Conservation (phyloP, 2,797 vertebrate genomes). For the Dallia pectoralis region DNA sequence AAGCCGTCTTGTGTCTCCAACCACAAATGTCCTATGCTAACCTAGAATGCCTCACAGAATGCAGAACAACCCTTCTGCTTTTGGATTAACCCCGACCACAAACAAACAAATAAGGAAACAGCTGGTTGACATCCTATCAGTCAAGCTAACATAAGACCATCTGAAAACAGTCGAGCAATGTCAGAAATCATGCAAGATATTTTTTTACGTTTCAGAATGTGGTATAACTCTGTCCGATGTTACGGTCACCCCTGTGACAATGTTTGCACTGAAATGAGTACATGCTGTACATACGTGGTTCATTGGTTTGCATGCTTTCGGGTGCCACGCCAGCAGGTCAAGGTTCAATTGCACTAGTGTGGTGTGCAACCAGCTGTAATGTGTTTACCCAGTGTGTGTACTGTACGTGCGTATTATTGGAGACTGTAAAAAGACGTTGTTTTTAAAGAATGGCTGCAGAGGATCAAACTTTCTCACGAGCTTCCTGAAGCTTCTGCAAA, state of each 20-base stretch:
- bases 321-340: slow-evolving; percentile 67
- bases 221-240: slow-evolving; percentile 51
- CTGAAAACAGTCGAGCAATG: slow-evolving; percentile 48
- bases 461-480: too few relatives aligned
- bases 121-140: slow-evolving; percentile 20
- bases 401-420: slow-evolving; percentile 55
- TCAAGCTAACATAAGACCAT: slow-evolving; percentile 39
- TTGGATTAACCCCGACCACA: neutral
- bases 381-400: slow-evolving; percentile 38
- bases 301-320: slow-evolving; percentile 72
- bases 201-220: slow-evolving; percentile 42
- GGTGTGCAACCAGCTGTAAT: slow-evolving; percentile 61
- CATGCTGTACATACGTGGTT: slow-evolving; percentile 60
- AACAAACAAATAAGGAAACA: neutral
- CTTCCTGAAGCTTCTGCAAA: too few relatives aligned
- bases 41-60: neutral
- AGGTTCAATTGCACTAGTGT: slow-evolving; percentile 75
- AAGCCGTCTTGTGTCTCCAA: neutral
- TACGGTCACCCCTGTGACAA: slow-evolving; percentile 49
- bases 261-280: slow-evolving; percentile 51
- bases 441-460: too few relatives aligned
- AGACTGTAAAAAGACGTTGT: slow-evolving; percentile 44
- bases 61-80: neutral
- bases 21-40: neutral
- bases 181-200: slow-evolving; percentile 25